Evolutionary conservation across 1,140 invertebrate species (phyloP), one percentile per base, ranked within the genome.

Genomic region (Mercenaria mercenaria): DNA sequence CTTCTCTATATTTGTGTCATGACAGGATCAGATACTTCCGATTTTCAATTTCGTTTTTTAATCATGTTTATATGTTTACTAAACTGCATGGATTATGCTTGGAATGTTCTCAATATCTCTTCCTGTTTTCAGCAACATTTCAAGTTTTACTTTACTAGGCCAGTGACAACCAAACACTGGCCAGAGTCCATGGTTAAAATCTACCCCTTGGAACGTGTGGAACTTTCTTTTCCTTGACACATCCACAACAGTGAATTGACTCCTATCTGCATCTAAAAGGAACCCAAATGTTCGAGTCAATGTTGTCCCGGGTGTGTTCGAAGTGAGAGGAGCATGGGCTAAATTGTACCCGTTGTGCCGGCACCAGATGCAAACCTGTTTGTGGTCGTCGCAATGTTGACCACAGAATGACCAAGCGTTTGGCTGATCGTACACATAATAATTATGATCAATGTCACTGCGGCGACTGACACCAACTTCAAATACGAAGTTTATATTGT

Each of bases 101-200:
- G 90, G 82, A 6, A 91, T 56, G 1, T 61, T 61, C 6, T 72
- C 61, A 43, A 92, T 91, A 18, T 90, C 89, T 23, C 74, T 74
- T 29, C 92, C 90, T 15, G 89, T 91, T 50, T 52, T 67, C 37
- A 92, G 37, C 0, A 61, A 77, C 89, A 92, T 92, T 50, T 91
- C 88, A 26, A 92, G 82, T 34, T 90, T 90, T 18, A 92, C 89
- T 52, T 92, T 92, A 29, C 92, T 92, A 6, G 92, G 92, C 92
- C 92, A 92, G 37, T 92, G 92, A 79, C 92, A 92, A 0, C 92
- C 92, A 43, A 92, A 90, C 32, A 92, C 92, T 0, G 90, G 92
- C 92, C 92, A 92, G 0, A 92, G 50, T 23, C 88, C 90, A n/a
- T 64, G 79, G 0, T 74, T 77, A 1, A 61, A 59, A 32, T 90